phyloP scores from a whole-genome alignment of 1,140 invertebrate genomes.

The Leptopilina clavipes region DNA sequence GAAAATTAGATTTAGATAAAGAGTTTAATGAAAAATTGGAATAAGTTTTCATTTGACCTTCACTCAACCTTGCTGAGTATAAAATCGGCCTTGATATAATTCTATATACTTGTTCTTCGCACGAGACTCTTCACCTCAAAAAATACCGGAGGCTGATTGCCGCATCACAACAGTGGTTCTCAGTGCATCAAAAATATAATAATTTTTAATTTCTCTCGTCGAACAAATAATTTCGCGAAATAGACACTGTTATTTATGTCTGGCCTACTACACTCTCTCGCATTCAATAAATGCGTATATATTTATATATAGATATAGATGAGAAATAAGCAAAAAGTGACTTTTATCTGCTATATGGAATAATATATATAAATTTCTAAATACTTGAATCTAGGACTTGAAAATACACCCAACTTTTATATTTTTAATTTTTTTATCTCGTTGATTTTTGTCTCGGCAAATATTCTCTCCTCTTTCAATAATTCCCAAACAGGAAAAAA shows the following conservation, averaged over 20 bases:
- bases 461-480: not conserved
- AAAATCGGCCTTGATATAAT: slow-evolving; percentile 29
- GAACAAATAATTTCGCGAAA: not conserved
- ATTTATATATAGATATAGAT: not conserved
- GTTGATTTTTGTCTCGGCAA: too few species aligned
- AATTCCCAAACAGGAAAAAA: too few species aligned
- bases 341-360: not conserved
- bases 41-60: slow-evolving; percentile 3
- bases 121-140: slow-evolving; percentile 22
- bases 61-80: not conserved
- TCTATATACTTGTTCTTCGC: not conserved
- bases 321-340: not conserved
- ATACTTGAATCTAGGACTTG: not conserved
- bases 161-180: slow-evolving; percentile 28
- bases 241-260: not conserved
- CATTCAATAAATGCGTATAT: too few species aligned
- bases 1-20: too few species aligned
- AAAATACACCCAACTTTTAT: not conserved
- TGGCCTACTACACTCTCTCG: not conserved
- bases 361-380: not conserved
- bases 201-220: not conserved
- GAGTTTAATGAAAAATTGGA: not conserved
- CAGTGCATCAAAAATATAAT: not conserved
- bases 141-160: slow-evolving; percentile 17
- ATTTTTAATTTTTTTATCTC: not conserved